Evolutionary conservation across 2,888 invertebrate species (phyloP).

Genomic region (Lasiommata megera): DNA sequence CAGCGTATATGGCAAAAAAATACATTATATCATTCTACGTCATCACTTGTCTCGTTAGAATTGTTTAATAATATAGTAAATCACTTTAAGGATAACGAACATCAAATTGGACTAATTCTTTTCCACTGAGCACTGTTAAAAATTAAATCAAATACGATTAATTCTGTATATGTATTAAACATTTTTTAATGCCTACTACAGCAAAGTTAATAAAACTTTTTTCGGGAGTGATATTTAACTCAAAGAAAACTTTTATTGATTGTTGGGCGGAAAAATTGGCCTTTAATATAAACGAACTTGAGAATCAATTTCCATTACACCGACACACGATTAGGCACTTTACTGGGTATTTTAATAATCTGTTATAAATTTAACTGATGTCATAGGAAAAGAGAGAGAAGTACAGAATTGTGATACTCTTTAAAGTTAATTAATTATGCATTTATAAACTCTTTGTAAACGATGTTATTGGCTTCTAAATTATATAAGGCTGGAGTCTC

Average conservation of each 20-base stretch:
- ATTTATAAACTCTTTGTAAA: constrained; percentile 30
- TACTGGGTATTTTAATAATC: neutral
- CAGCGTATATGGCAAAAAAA: constrained; percentile 51
- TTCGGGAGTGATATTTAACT: too few relatives aligned
- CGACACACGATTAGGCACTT: constrained; percentile 5
- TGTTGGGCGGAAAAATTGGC: too few relatives aligned
- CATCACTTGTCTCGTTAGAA: constrained; percentile 53
- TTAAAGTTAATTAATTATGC: constrained; percentile 27
- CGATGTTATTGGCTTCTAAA: constrained; percentile 36
- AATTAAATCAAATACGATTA: too few relatives aligned
- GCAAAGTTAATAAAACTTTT: too few relatives aligned
- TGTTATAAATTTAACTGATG: neutral
- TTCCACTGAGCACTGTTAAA: neutral
- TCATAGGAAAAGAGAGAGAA: constrained; percentile 34
- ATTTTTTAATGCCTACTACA: too few relatives aligned
- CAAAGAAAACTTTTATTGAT: too few relatives aligned
- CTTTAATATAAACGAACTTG: too few relatives aligned
- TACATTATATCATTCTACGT: constrained; percentile 69
- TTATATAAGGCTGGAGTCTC: constrained; percentile 35
- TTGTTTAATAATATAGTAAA: constrained; percentile 33
- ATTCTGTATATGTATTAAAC: too few relatives aligned
- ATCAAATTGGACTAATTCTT: neutral
- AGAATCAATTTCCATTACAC: constrained; percentile 4
- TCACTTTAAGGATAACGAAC: neutral
- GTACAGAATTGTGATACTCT: constrained; percentile 39